phyloP scores from a whole-genome alignment of 2,113 vertebrate species.

The Mormoops blainvillei region DNA sequence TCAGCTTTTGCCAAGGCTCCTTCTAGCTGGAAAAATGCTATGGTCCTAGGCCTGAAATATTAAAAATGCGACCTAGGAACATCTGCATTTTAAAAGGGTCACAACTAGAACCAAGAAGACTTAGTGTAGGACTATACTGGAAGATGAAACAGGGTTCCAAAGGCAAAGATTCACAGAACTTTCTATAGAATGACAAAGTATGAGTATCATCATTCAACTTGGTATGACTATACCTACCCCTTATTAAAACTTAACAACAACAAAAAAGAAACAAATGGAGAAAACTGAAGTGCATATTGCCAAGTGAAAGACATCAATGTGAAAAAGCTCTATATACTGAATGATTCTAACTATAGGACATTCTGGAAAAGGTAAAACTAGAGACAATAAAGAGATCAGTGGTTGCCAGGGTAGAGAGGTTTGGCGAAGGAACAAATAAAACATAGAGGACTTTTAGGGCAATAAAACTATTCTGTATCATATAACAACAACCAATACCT shows the following conservation, averaged over 20 bases:
- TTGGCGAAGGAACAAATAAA: neutral
- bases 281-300: neutral
- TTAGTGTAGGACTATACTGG: neutral
- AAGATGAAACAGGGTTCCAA: neutral
- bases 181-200: neutral
- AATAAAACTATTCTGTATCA: neutral
- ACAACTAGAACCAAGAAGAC: neutral
- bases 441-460: neutral
- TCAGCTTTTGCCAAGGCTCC: neutral
- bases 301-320: neutral
- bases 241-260: neutral
- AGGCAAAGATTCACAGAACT: neutral
- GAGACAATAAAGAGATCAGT: neutral
- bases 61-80: neutral
- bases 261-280: neutral
- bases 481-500: neutral
- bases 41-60: neutral
- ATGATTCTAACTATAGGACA: neutral
- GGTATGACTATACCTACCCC: neutral
- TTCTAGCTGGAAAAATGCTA: neutral
- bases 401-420: neutral
- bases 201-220: neutral
- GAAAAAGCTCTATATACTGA: neutral
- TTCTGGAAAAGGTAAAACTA: neutral
- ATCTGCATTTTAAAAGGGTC: conserved; percentile 4